A percentile compares a stretch with the other conserved stretches of the same genome.
Conservation (phyloP, 2,888 invertebrate species). For the Ceriagrion tenellum region DNA sequence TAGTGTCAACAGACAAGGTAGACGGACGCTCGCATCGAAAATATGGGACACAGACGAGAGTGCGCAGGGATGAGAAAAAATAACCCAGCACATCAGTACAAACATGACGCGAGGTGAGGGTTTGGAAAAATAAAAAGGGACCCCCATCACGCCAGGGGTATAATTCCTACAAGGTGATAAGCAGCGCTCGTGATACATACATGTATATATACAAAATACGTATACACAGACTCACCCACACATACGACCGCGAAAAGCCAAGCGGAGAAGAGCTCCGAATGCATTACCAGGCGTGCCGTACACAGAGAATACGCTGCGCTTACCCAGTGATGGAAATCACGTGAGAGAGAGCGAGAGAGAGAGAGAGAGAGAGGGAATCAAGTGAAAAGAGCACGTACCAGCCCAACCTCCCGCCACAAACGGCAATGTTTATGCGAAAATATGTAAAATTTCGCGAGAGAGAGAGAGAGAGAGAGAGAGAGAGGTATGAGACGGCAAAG, state of each 20-base stretch:
- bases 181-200: not conserved
- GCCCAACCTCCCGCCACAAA: not conserved
- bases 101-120: not conserved
- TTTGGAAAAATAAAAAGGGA: not conserved
- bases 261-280: not conserved
- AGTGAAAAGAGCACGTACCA: constrained; percentile 16
- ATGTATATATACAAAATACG: not conserved
- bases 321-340: not conserved
- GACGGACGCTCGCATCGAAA: not conserved
- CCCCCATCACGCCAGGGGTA: not conserved
- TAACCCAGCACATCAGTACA: not conserved
- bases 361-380: not conserved
- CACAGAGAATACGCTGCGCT: not conserved
- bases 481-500: not conserved
- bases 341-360: not conserved
- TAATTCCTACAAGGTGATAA: constrained; percentile 19
- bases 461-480: not conserved
- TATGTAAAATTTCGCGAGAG: not conserved
- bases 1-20: not conserved
- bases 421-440: not conserved
- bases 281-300: not conserved
- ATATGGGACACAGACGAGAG: not conserved
- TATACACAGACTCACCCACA: not conserved
- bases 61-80: not conserved
- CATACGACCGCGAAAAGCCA: not conserved